Conservation (phyloP, 2,113 vertebrate genomes). For the Ptilorrhoa leucosticta region DNA sequence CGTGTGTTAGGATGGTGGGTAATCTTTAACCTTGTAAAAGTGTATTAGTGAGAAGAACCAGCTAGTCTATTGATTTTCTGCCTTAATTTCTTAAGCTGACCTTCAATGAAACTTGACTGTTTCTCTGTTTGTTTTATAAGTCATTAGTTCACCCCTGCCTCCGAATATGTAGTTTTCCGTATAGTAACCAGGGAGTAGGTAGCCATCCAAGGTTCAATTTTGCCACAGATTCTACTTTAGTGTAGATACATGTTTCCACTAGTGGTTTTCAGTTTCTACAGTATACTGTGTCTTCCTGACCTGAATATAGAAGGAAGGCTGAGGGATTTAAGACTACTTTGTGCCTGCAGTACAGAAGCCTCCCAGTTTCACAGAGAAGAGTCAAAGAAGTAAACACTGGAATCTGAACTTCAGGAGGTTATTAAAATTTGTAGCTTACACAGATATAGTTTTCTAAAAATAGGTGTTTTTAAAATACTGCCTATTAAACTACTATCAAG, state of each 20-base stretch:
- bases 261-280: not conserved
- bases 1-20: not conserved
- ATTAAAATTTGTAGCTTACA: not conserved
- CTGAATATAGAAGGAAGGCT: not conserved
- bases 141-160: not conserved
- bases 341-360: not conserved
- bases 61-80: not conserved
- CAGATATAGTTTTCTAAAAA: not conserved
- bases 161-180: not conserved
- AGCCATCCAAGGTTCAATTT: not conserved
- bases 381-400: not conserved
- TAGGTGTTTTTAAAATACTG: not conserved
- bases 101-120: not conserved
- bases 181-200: not conserved
- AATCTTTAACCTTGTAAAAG: not conserved
- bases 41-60: not conserved
- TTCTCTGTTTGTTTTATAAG: not conserved
- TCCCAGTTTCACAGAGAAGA: not conserved
- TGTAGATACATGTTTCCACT: not conserved
- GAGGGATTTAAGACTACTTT: not conserved
- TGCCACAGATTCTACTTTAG: not conserved
- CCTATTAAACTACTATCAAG: not conserved
- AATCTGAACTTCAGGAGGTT: not conserved
- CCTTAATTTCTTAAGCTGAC: not conserved
- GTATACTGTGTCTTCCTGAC: constrained; percentile 16